Base-by-base conservation (phyloP, 2,797 vertebrate genomes). In the Carcharodon carcharias region DNA sequence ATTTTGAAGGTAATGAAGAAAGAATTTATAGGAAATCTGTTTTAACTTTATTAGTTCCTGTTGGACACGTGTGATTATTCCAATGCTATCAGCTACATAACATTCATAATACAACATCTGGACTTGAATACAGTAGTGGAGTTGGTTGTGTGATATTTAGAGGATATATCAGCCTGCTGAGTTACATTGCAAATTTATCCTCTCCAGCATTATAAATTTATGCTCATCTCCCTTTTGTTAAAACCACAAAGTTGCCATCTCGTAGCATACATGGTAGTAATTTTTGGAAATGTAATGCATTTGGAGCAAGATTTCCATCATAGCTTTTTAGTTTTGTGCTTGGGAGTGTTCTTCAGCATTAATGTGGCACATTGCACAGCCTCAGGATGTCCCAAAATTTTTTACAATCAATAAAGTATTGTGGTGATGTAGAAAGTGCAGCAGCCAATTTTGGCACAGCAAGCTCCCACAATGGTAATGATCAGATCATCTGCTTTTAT, bases 11-110 rank as follows among this genome's bases (percentile, higher is more conserved):
- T 95, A 77, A 56, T 95, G 67, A 71, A 56, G 50, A 67, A 71
- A 77, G 94, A 95, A 95, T 35, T 71, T 95, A 67, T 45, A 93
- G 91, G 61, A 93, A 93, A 93, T 93, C 91, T 93, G 91, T 67
- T 93, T 93, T 93, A 67, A 93, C 91, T 93, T 65, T 85, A 85
- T 93, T 93, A 67, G 91, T 93, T 93, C 91, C 91, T 93, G 61
- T 28, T 67, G 91, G 91, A 50, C 63, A 45, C 40, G 18, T 63
- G 58, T 92, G 91, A 67, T 40, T 93, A 67, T 65, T 61, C 31
- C 31, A 91, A 91, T 91, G 18, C 12, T 7, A 61, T 91, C 45
- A 45, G 40, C 45, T 50, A 50, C 6, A 11, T 45, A 71, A 9
- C 92, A 94, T 67, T 94, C 26, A 40, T 65, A 45, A 14, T 67